phyloP scores from a whole-genome alignment of 2,888 invertebrate species.

The Argyra leucocephala region DNA sequence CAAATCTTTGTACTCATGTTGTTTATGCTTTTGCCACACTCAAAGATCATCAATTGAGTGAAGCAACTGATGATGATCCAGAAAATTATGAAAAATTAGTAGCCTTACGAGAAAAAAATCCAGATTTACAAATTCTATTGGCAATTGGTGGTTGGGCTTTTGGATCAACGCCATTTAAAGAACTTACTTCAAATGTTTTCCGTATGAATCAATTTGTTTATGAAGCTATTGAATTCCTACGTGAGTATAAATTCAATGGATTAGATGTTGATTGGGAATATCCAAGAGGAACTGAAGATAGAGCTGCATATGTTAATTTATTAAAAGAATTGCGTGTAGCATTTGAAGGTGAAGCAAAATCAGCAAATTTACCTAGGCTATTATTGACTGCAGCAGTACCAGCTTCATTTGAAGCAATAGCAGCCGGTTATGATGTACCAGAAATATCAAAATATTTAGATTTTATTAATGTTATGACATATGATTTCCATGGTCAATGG shows the following conservation, averaged over 20 bases:
- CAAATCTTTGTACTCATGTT: conserved; percentile 84
- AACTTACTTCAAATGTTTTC: conserved; percentile 81
- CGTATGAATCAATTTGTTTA: conserved; percentile 93
- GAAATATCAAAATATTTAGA: conserved; percentile 90
- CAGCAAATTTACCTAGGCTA: conserved; percentile 69
- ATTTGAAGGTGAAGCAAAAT: conserved; percentile 86
- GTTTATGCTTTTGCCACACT: conserved; percentile 91
- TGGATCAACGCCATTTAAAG: conserved; percentile 89
- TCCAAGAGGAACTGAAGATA: conserved; percentile 79
- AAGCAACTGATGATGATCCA: conserved; percentile 69
- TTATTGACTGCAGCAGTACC: conserved; percentile 83
- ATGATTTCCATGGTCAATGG: conserved; percentile 93
- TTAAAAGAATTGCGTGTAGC: conserved; percentile 76
- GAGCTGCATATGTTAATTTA: conserved; percentile 72
- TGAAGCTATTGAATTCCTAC: conserved; percentile 83
- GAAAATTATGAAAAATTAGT: conserved; percentile 81
- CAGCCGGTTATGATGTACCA: conserved; percentile 86
- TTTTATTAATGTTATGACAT: conserved; percentile 91
- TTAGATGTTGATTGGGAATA: conserved; percentile 93
- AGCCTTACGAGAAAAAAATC: conserved; percentile 76
- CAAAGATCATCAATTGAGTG: conserved; percentile 72
- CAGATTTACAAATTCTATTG: conserved; percentile 73
- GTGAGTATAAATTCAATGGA: conserved; percentile 85
- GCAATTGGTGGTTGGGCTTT: conserved; percentile 96
- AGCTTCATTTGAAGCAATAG: conserved; percentile 86